Evolutionary conservation across 2,888 invertebrate genomes (phyloP).

Genomic region (Temnothorax ravouxi): DNA sequence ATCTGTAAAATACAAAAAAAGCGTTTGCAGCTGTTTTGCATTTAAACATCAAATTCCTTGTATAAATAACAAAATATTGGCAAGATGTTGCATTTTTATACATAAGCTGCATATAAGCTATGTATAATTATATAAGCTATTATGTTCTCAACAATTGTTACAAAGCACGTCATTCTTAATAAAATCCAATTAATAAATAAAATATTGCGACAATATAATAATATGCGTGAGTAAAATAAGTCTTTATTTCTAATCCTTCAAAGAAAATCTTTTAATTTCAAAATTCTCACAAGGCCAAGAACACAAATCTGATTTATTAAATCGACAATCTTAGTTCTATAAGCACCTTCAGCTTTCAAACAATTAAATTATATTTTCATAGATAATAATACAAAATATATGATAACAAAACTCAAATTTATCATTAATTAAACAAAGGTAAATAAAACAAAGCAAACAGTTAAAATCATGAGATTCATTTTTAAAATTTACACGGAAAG

Average conservation of each 20-base stretch:
- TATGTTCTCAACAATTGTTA: neutral
- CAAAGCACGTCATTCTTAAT: neutral
- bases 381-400: neutral
- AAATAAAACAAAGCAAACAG: neutral
- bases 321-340: slow-evolving; percentile 4
- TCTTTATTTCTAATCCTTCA: slow-evolving; percentile 2
- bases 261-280: slow-evolving; percentile 14
- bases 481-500: slow-evolving; percentile 36
- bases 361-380: slow-evolving; percentile 16
- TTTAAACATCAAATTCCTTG: neutral
- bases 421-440: slow-evolving; percentile 3
- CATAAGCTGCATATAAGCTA: neutral
- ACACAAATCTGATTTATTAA: slow-evolving; percentile 17
- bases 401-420: neutral
- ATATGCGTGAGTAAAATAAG: neutral
- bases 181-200: slow-evolving; percentile 4
- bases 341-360: slow-evolving; percentile 13
- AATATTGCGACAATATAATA: neutral
- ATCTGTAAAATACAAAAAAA: neutral
- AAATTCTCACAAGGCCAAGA: neutral
- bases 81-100: neutral
- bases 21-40: neutral
- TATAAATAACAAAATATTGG: neutral
- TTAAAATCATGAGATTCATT: neutral
- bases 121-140: neutral